Conservation (phyloP, 2,888 invertebrate species). For the Rhorus exstirpatorius region DNA sequence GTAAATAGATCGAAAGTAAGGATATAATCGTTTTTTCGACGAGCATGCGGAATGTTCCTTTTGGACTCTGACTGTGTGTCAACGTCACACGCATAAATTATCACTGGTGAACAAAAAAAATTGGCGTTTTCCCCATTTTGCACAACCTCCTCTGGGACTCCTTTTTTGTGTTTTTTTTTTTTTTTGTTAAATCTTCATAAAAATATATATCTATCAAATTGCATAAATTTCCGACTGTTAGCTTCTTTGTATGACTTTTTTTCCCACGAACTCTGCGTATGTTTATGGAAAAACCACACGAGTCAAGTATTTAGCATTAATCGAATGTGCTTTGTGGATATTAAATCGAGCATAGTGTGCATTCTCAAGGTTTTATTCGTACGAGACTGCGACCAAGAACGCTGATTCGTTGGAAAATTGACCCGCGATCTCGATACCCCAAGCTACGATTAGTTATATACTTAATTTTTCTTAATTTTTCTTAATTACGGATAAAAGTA, state of each 20-base stretch:
- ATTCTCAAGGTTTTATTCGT: constrained; percentile 37
- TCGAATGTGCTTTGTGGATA: background rate
- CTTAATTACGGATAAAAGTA: too few species aligned
- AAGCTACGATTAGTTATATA: constrained; percentile 14
- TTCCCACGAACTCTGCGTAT: too few species aligned
- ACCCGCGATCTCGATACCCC: constrained; percentile 50
- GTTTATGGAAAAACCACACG: too few species aligned
- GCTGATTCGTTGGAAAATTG: constrained; percentile 62
- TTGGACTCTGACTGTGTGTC: constrained; percentile 60
- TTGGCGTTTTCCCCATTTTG: too few species aligned
- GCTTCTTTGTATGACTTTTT: too few species aligned
- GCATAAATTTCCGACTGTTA: too few species aligned
- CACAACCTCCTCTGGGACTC: too few species aligned
- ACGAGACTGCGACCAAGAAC: constrained; percentile 38
- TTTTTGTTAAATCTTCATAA: too few species aligned
- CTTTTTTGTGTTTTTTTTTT: too few species aligned
- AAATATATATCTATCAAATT: too few species aligned
- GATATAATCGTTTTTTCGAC: background rate
- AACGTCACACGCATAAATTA: constrained; percentile 51
- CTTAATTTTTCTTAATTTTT: background rate
- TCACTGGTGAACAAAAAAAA: background rate
- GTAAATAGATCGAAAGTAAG: background rate
- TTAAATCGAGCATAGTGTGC: background rate
- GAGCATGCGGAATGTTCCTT: constrained; percentile 30
- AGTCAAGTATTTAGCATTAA: too few species aligned